Percentiles rank a stretch among this genome's conserved stretches.
These are phyloP conservation scores for Heliconius aoede DNA, from an alignment of 2,888 invertebrate species.

Conservation along the genomic window DNA sequence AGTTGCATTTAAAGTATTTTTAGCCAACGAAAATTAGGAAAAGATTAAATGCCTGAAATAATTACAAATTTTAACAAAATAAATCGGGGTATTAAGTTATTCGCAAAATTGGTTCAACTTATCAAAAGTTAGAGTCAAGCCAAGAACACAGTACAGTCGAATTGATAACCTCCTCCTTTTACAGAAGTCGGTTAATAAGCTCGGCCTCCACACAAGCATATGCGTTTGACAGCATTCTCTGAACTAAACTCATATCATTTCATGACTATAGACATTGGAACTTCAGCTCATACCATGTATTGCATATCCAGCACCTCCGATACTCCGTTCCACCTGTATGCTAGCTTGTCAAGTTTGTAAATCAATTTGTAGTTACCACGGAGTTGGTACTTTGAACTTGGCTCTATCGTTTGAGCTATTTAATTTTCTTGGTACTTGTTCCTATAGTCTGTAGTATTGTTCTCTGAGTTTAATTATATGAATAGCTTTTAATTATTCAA, in stretches of 20 bases:
- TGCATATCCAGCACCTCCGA: conserved; percentile 6
- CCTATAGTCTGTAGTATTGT: conserved; percentile 11
- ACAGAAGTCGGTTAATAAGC: too few relatives aligned
- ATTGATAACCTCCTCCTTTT: too few relatives aligned
- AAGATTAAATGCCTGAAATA: too few relatives aligned
- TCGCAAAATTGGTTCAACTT: too few relatives aligned
- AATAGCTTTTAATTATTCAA: neutral
- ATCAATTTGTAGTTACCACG: conserved; percentile 10
- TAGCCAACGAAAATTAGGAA: too few relatives aligned
- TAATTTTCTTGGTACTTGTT: conserved; percentile 18
- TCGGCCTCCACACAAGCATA: too few relatives aligned
- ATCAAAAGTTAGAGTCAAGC: too few relatives aligned
- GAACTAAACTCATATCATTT: neutral
- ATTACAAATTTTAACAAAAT: too few relatives aligned
- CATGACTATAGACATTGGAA: neutral
- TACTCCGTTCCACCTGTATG: conserved; percentile 3
- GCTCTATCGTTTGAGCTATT: neutral
- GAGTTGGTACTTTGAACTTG: neutral
- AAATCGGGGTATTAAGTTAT: too few relatives aligned
- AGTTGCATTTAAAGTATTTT: too few relatives aligned
- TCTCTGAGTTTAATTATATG: neutral
- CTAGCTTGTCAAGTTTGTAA: conserved; percentile 9
- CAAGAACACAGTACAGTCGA: too few relatives aligned
- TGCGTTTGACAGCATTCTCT: neutral
- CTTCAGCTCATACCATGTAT: neutral